Base-by-base conservation (phyloP, 1,140 invertebrate species). In the Chrysopa pallens region DNA sequence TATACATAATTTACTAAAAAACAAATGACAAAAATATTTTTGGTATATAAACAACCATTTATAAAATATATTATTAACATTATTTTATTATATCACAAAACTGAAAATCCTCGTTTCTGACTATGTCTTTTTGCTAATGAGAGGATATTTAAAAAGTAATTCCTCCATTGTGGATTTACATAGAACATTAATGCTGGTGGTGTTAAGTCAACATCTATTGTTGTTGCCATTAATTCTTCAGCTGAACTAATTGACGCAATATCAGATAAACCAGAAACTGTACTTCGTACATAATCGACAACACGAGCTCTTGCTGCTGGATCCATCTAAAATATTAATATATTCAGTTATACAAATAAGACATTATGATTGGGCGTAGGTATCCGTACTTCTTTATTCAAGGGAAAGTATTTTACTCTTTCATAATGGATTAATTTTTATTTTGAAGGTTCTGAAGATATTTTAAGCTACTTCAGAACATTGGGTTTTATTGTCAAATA, bases 221-320 rank as follows among this genome's bases (percentile, higher is more conserved):
- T 47, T 14, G 48, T 48, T 37, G 53, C 56, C 6, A 56, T 57
- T 46, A 55, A 52, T n/a, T 49, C 50, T 15, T 46, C 42, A 8
- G 45, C 50, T 27, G 37, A 42, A 12, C 41, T 37, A 37, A 49
- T 43, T 11, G 52, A 49, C 4, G 52, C 46, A 6, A 56, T 35
- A 38, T 54, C 49, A 23, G 60, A 46, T 29, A 68, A 56, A 7
- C 66, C 67, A 1, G 62, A 62, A 11, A 66, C 69, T 42, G 60
- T 70, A 6, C 54, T 62, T 12, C 63, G 57, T 0, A 72, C 63
- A 46, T 69, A 72, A 52, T 70, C 68, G 0, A 64, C 68, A 6
- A 72, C 66, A 44, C 69, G 56, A 1, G 64, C 66, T 47, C 67
- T 55, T 54, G 63, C 66, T 45, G 61, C 65, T 39, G 63, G 63